Evolutionary conservation across 2,113 vertebrate species (phyloP).

Genomic region (Nansenia antarctica): DNA sequence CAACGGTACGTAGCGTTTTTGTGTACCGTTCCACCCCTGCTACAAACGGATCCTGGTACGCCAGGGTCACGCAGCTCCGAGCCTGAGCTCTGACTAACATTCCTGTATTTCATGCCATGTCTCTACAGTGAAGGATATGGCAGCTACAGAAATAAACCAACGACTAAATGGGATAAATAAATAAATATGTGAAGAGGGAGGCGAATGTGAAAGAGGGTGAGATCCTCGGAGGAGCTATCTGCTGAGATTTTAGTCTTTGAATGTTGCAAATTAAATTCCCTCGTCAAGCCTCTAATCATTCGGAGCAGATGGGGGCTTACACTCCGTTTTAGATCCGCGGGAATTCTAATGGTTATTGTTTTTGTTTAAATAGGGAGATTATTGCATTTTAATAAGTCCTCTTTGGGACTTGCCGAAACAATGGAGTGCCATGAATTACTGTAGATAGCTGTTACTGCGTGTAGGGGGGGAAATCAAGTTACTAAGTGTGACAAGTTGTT

Average conservation of each 20-base stretch:
- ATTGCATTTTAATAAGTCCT: constrained; percentile 99
- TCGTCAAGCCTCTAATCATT: constrained; percentile 99
- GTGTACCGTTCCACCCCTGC: no score
- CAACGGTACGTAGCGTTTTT: no score
- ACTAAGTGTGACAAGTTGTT: constrained; percentile 99
- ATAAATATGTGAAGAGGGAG: constrained; percentile 67
- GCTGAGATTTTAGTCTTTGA: constrained; percentile 96
- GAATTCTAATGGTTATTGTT: constrained; percentile 99
- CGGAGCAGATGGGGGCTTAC: constrained; percentile 98
- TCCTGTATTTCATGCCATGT: constrained; percentile 34
- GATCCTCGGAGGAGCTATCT: constrained; percentile 90
- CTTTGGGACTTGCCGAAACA: constrained; percentile 97
- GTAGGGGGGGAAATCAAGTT: constrained; percentile 97
- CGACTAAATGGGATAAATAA: constrained; percentile 47
- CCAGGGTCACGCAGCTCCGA: not conserved
- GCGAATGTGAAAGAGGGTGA: constrained; percentile 84
- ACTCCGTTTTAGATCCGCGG: constrained; percentile 97
- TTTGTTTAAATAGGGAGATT: constrained; percentile 99
- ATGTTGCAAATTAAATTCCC: constrained; percentile 99
- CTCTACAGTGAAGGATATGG: constrained; percentile 56
- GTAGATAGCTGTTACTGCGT: constrained; percentile 96
- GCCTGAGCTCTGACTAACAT: constrained; percentile 29
- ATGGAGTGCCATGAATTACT: constrained; percentile 98
- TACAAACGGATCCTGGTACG: not conserved
- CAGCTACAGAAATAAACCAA: constrained; percentile 63